Evolutionary conservation across 2,113 vertebrate genomes (phyloP).

Genomic region (Clarias magur): DNA sequence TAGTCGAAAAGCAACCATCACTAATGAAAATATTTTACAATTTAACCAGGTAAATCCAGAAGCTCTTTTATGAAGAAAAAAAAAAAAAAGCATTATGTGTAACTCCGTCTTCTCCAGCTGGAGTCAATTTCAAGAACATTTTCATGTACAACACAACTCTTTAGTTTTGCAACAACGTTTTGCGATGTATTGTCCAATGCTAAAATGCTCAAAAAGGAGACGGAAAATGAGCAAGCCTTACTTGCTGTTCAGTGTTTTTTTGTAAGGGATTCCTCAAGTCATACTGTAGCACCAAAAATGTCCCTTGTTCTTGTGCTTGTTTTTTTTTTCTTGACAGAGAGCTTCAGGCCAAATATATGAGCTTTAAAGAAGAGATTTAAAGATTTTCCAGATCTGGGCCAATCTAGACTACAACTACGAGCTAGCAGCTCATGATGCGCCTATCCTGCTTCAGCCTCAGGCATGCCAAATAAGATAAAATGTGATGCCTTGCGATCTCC

Average conservation of each 20-base stretch:
- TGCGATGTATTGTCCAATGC: not conserved
- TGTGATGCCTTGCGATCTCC: not conserved
- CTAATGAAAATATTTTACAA: not conserved
- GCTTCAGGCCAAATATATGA: not conserved
- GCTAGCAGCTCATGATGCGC: not conserved
- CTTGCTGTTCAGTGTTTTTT: not conserved
- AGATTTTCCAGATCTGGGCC: not conserved
- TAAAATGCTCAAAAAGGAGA: not conserved
- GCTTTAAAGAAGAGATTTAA: not conserved
- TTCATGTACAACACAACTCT: not conserved
- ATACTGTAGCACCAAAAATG: not conserved
- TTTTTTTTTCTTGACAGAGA: not conserved
- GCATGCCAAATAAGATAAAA: slow-evolving; percentile 9
- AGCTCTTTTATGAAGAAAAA: not conserved
- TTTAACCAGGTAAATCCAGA: not conserved
- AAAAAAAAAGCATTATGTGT: not conserved
- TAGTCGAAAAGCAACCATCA: not conserved
- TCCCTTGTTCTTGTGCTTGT: not conserved
- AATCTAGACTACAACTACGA: not conserved
- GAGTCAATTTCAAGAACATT: not conserved
- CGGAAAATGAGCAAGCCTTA: not conserved
- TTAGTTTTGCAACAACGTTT: not conserved
- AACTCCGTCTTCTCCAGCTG: not conserved
- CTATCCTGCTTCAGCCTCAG: not conserved
- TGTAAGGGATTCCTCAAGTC: not conserved